Percentiles rank a stretch among this genome's conserved stretches.
Evolutionary conservation across 1,140 invertebrate species (phyloP).

Genomic region (Aleiodes sp.): DNA sequence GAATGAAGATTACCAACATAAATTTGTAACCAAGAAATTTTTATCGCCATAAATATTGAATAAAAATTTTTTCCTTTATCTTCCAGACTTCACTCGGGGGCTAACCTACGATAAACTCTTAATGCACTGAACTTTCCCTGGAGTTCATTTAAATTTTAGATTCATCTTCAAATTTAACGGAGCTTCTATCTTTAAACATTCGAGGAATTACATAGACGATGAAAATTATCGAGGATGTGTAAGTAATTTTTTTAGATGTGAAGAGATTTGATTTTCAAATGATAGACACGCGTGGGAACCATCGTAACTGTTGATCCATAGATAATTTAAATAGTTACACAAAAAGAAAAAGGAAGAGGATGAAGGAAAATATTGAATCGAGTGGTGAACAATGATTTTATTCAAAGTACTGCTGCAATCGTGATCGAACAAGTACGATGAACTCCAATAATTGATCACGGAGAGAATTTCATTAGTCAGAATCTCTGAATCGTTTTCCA

Average conservation of each 20-base stretch:
- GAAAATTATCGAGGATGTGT: neutral
- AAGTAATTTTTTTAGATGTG: neutral
- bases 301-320: too few relatives aligned
- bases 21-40: neutral
- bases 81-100: neutral
- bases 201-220: neutral
- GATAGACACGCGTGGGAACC: neutral
- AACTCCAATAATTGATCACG: constrained; percentile 28
- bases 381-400: constrained; percentile 8
- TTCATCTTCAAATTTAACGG: constrained; percentile 2
- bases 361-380: neutral
- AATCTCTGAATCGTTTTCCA: constrained; percentile 13
- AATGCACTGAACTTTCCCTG: neutral
- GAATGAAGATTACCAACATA: neutral
- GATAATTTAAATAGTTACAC: neutral
- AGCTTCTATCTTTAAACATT: neutral
- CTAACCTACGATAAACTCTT: neutral
- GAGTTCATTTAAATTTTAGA: constrained; percentile 7
- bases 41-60: neutral
- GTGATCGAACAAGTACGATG: constrained; percentile 17
- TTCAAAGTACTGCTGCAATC: constrained; percentile 5
- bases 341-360: neutral
- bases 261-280: constrained; percentile 25
- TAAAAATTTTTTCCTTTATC: neutral
- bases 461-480: constrained; percentile 20